A percentile compares a stretch with the other conserved stretches of the same genome.
These are phyloP conservation scores for Bos javanicus DNA, from an alignment of 2,113 vertebrate species.

Conservation along the genomic window DNA sequence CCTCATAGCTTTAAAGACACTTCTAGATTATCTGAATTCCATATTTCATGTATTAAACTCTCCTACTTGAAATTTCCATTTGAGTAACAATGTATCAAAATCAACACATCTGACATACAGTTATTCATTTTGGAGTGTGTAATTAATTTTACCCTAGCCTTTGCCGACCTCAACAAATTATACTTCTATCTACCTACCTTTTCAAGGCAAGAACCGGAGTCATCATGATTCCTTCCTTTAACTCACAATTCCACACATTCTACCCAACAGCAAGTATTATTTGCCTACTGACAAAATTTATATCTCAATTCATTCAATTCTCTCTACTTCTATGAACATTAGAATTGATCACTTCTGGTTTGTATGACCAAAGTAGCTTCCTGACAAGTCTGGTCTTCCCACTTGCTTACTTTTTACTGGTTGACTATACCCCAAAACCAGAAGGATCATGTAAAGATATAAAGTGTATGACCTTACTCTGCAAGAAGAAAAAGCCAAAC, in stretches of 20 bases:
- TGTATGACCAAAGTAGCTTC: not conserved
- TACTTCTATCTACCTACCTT: not conserved
- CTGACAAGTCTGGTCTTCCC: not conserved
- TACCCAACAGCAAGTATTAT: not conserved
- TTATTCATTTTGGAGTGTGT: not conserved
- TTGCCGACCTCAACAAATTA: not conserved
- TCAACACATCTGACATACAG: not conserved
- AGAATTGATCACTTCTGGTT: not conserved
- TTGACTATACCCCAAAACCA: not conserved
- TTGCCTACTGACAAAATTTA: not conserved
- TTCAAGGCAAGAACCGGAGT: not conserved
- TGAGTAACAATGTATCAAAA: not conserved
- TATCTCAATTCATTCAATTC: not conserved
- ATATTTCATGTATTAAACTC: not conserved
- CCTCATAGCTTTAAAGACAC: not conserved
- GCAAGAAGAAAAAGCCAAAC: not conserved
- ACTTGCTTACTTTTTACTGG: too few species aligned
- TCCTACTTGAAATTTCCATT: not conserved
- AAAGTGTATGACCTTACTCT: not conserved
- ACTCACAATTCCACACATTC: not conserved
- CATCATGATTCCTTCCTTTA: not conserved
- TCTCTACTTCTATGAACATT: not conserved
- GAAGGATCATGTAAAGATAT: not conserved
- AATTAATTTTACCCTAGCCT: not conserved
- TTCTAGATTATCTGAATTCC: not conserved